Conservation (phyloP, 35 echinoderm and acorn worm genomes). For the Nesometra sesokonis region DNA sequence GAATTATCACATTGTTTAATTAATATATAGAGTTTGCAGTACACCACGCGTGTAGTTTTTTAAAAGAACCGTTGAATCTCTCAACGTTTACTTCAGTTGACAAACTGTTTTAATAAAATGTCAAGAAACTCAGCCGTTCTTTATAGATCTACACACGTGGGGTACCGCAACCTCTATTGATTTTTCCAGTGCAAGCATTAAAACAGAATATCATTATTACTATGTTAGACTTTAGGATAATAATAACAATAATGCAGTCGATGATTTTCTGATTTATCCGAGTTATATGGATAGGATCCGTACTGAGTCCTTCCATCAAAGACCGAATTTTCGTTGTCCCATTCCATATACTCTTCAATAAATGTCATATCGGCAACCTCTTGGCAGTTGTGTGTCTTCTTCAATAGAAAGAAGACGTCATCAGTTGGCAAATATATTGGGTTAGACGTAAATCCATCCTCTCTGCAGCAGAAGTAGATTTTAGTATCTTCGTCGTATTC, state of each 20-base stretch:
- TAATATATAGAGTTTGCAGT: too few species aligned
- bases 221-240: not conserved
- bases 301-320: not conserved
- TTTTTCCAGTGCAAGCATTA: too few species aligned
- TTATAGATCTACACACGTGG: too few species aligned
- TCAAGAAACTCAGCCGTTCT: too few species aligned
- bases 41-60: too few species aligned
- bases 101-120: too few species aligned
- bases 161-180: too few species aligned
- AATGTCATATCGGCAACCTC: conserved; percentile 36
- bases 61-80: too few species aligned
- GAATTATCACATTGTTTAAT: too few species aligned
- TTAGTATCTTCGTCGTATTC: conserved; percentile 50
- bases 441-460: conserved; percentile 19
- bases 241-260: not conserved
- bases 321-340: conserved; percentile 47
- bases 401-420: conserved; percentile 33
- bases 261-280: not conserved
- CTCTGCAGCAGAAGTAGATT: conserved; percentile 70
- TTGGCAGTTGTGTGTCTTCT: conserved; percentile 27
- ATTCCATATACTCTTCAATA: conserved; percentile 37
- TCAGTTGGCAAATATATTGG: conserved; percentile 37
- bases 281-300: not conserved
- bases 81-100: too few species aligned
- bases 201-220: too few species aligned